Percentiles rank a stretch among this genome's conserved stretches.
phyloP scores from a whole-genome alignment of 2,888 invertebrate genomes.

The Lycia hirtaria region DNA sequence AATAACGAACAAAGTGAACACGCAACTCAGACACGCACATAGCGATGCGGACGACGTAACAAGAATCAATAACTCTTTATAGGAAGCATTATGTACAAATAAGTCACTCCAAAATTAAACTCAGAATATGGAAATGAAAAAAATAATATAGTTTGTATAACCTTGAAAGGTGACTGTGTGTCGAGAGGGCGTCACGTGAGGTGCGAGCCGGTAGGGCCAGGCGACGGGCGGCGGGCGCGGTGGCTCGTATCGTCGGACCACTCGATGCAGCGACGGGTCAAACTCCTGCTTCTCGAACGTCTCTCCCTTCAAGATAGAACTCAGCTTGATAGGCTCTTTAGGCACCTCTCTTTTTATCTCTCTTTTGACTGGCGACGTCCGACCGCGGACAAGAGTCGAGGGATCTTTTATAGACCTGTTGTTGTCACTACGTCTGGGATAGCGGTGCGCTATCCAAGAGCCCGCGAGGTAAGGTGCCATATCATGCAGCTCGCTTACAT shows the following conservation, averaged over 20 bases:
- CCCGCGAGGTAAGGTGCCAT: slow-evolving; percentile 92
- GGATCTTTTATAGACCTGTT: slow-evolving; percentile 86
- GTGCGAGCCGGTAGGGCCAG: slow-evolving; percentile 74
- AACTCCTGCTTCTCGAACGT: slow-evolving; percentile 88
- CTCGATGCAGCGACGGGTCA: slow-evolving; percentile 91
- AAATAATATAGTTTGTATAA: slow-evolving; percentile 66
- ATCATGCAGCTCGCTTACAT: slow-evolving; percentile 90
- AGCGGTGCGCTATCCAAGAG: slow-evolving; percentile 92
- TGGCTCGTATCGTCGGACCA: slow-evolving; percentile 91
- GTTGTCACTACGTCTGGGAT: slow-evolving; percentile 89
- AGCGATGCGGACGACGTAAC: slow-evolving; percentile 50
- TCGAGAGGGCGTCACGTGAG: slow-evolving; percentile 83
- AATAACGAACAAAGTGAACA: slow-evolving; percentile 49
- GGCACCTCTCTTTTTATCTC: slow-evolving; percentile 68
- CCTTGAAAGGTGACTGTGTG: slow-evolving; percentile 91
- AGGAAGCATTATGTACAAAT: slow-evolving; percentile 52
- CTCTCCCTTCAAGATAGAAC: slow-evolving; percentile 78
- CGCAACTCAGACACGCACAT: slow-evolving; percentile 58
- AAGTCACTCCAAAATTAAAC: slow-evolving; percentile 76
- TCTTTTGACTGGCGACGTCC: slow-evolving; percentile 71
- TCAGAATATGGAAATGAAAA: slow-evolving; percentile 44
- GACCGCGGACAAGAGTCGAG: slow-evolving; percentile 57
- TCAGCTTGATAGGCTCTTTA: slow-evolving; percentile 76
- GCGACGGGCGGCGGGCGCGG: slow-evolving; percentile 81
- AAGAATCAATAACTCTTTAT: slow-evolving; percentile 66